Percentiles rank a stretch among this genome's conserved stretches.
Evolutionary conservation across 2,113 vertebrate genomes (phyloP).

Genomic region (Hypocryptadius cinnamomeus): DNA sequence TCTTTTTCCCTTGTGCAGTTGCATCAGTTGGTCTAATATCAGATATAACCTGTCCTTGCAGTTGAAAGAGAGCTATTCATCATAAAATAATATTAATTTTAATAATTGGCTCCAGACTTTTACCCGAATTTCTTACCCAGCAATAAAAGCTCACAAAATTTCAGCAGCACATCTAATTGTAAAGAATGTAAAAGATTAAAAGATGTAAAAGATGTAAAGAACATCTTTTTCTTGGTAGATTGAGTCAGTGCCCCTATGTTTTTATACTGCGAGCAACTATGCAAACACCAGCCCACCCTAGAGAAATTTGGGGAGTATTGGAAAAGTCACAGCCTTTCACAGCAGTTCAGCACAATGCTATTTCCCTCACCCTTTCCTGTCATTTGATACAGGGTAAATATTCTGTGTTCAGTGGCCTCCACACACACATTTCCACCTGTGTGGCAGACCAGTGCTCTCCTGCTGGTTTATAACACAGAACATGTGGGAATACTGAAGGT

Average conservation of each 20-base stretch:
- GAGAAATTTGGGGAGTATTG: background rate
- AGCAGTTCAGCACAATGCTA: background rate
- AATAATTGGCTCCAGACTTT: background rate
- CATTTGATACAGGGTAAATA: conserved; percentile 59
- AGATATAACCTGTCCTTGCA: background rate
- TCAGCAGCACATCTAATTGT: background rate
- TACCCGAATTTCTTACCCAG: background rate
- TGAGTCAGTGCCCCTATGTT: background rate
- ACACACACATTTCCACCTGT: conserved; percentile 53
- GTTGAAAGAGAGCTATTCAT: background rate
- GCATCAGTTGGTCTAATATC: background rate
- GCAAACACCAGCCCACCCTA: conserved; percentile 43
- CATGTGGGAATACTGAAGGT: conserved; percentile 46
- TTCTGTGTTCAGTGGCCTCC: background rate
- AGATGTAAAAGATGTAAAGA: too few species aligned
- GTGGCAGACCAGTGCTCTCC: conserved; percentile 9
- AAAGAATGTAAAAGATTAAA: too few species aligned
- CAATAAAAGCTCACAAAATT: background rate
- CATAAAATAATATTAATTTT: background rate
- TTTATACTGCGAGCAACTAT: background rate
- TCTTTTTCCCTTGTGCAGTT: background rate
- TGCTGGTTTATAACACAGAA: conserved; percentile 41
- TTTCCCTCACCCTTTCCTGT: conserved; percentile 33
- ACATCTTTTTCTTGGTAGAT: background rate
- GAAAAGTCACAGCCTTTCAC: conserved; percentile 12